These are phyloP conservation scores for Syngnathoides biaculeatus DNA, from an alignment of 2,113 vertebrate genomes.

Conservation along the genomic window DNA sequence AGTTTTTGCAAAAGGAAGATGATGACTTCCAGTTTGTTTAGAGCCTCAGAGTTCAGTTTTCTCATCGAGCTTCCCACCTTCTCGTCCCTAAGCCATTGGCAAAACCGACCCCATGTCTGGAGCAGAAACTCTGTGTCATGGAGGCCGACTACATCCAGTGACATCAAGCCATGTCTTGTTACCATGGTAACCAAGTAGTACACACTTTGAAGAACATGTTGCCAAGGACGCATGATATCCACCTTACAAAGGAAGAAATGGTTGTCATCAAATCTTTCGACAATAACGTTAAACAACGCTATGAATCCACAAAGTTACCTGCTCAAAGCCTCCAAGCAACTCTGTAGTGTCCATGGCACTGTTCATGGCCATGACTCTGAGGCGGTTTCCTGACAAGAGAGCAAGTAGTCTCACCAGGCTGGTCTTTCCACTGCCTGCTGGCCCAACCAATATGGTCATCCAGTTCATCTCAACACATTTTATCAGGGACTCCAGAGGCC, in stretches of 20 bases:
- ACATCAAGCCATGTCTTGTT: slow-evolving; percentile 82
- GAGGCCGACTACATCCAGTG: slow-evolving; percentile 75
- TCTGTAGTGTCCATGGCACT: slow-evolving; percentile 96
- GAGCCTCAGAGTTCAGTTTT: slow-evolving; percentile 77
- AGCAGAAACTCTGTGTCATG: slow-evolving; percentile 87
- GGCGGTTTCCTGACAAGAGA: slow-evolving; percentile 85
- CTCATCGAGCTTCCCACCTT: slow-evolving; percentile 74
- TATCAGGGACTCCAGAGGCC: slow-evolving; percentile 89
- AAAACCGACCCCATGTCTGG: slow-evolving; percentile 88
- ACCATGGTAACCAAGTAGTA: slow-evolving; percentile 80
- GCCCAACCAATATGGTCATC: slow-evolving; percentile 95
- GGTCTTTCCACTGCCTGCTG: slow-evolving; percentile 88
- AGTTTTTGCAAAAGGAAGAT: slow-evolving; percentile 86
- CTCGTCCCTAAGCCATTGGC: slow-evolving; percentile 80
- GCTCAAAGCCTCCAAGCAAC: slow-evolving; percentile 94
- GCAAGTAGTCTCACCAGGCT: slow-evolving; percentile 88
- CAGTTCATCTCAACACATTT: slow-evolving; percentile 96
- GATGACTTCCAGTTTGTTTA: slow-evolving; percentile 88
- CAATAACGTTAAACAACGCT: rapidly evolving
- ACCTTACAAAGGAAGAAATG: slow-evolving; percentile 63
- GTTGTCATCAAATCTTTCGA: background rate
- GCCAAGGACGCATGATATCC: slow-evolving; percentile 90
- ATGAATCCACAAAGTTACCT: slow-evolving; percentile 69
- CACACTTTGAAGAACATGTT: slow-evolving; percentile 83
- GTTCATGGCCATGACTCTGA: slow-evolving; percentile 94